Conservation (phyloP, 2,888 invertebrate species). For the Cerceris ruficornis region DNA sequence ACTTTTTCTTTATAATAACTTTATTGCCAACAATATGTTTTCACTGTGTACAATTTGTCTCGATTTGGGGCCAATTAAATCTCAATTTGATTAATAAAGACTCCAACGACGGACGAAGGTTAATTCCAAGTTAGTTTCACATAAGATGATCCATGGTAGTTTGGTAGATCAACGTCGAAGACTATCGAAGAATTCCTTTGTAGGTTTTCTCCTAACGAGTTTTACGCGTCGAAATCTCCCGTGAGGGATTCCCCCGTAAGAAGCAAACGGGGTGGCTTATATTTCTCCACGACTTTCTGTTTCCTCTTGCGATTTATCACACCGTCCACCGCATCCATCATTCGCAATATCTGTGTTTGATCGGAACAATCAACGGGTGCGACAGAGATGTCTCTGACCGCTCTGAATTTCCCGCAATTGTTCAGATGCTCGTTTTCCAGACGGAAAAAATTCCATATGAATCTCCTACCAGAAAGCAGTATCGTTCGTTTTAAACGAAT, state of each 20-base stretch:
- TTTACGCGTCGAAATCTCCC: conserved; percentile 59
- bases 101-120: too few species aligned
- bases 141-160: too few species aligned
- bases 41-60: too few species aligned
- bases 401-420: conserved; percentile 99
- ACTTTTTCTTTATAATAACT: too few species aligned
- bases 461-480: conserved; percentile 85
- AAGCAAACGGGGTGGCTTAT: conserved; percentile 64
- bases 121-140: too few species aligned
- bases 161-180: too few species aligned
- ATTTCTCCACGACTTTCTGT: conserved; percentile 53
- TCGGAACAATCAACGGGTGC: conserved; percentile 96
- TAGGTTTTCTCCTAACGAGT: not conserved
- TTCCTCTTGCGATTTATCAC: conserved; percentile 83
- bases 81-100: too few species aligned
- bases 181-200: too few species aligned
- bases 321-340: conserved; percentile 97
- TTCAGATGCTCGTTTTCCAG: conserved; percentile 99
- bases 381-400: conserved; percentile 98
- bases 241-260: conserved; percentile 80
- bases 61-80: too few species aligned
- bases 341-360: conserved; percentile 92
- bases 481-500: conserved; percentile 9
- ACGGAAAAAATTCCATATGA: conserved; percentile 99
- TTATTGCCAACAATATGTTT: too few species aligned